Evolutionary conservation across 2,797 vertebrate genomes (phyloP).

Genomic region (Aeoliscus strigatus): DNA sequence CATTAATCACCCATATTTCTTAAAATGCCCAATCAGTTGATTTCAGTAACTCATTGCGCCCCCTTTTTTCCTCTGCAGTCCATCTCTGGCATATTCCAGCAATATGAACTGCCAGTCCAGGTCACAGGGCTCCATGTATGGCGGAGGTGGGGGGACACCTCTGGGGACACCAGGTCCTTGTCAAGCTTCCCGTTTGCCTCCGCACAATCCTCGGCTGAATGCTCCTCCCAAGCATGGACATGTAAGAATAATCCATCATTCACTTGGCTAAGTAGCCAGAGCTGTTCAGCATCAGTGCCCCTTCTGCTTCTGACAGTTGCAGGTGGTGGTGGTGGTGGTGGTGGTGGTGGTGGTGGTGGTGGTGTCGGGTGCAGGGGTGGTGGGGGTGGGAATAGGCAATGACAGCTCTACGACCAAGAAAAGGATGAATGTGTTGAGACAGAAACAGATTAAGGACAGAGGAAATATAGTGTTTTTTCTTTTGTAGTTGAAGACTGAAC

Average conservation of each 20-base stretch:
- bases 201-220: slow-evolving; percentile 74
- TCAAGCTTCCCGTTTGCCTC: slow-evolving; percentile 72
- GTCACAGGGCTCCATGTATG: slow-evolving; percentile 76
- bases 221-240: slow-evolving; percentile 83
- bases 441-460: not conserved
- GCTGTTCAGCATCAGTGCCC: not conserved
- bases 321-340: not conserved
- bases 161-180: slow-evolving; percentile 68
- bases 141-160: slow-evolving; percentile 64
- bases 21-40: too few relatives aligned
- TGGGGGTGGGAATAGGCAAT: not conserved
- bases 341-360: not conserved
- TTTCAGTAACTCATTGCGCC: too few relatives aligned
- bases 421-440: not conserved
- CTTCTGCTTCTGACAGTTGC: slow-evolving; percentile 10
- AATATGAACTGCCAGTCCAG: slow-evolving; percentile 84
- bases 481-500: slow-evolving; percentile 88
- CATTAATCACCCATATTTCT: too few relatives aligned
- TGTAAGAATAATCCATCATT: slow-evolving; percentile 52
- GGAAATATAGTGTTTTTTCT: slow-evolving; percentile 6
- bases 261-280: slow-evolving; percentile 2
- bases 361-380: not conserved
- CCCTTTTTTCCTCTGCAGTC: slow-evolving; percentile 33
- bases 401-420: not conserved
- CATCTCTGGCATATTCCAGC: slow-evolving; percentile 82